Evolutionary conservation across 2,797 vertebrate genomes (phyloP).

Genomic region (Spatula clypeata): DNA sequence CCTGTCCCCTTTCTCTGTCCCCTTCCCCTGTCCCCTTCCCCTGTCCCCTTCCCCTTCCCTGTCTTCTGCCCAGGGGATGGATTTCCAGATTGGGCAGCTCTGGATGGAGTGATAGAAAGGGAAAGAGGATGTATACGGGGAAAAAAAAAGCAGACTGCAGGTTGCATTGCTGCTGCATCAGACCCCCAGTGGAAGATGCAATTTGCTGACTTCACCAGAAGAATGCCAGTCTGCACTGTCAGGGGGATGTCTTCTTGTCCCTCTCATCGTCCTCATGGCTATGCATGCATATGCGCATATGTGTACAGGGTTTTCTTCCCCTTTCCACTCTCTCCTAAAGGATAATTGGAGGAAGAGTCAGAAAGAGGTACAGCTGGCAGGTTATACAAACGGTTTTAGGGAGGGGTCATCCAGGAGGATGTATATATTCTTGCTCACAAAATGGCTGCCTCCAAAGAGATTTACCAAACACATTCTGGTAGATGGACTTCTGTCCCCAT

Average conservation of each 20-base stretch:
- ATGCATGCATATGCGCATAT: too few relatives aligned
- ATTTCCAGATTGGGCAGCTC: not conserved
- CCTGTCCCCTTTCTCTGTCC: not conserved
- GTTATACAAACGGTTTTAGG: conserved; percentile 51
- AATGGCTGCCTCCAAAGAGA: conserved; percentile 44
- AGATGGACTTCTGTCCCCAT: conserved; percentile 54
- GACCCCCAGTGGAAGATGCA: not conserved
- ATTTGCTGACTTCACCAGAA: conserved; percentile 10
- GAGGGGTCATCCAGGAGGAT: not conserved
- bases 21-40: not conserved
- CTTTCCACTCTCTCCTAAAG: not conserved
- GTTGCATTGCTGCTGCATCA: not conserved
- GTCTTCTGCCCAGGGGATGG: not conserved
- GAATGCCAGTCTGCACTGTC: not conserved
- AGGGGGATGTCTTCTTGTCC: not conserved
- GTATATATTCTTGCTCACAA: not conserved
- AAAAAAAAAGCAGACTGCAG: not conserved
- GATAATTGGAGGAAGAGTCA: conserved; percentile 7
- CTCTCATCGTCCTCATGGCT: not conserved
- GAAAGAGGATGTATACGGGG: not conserved
- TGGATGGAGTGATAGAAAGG: not conserved
- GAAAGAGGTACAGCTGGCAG: conserved; percentile 58
- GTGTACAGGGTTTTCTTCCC: not conserved
- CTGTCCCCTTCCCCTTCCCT: not conserved
- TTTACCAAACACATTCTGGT: conserved; percentile 24